These are phyloP conservation scores for Lacerta bilineata DNA, from an alignment of 2,797 vertebrate species.

Conservation along the genomic window DNA sequence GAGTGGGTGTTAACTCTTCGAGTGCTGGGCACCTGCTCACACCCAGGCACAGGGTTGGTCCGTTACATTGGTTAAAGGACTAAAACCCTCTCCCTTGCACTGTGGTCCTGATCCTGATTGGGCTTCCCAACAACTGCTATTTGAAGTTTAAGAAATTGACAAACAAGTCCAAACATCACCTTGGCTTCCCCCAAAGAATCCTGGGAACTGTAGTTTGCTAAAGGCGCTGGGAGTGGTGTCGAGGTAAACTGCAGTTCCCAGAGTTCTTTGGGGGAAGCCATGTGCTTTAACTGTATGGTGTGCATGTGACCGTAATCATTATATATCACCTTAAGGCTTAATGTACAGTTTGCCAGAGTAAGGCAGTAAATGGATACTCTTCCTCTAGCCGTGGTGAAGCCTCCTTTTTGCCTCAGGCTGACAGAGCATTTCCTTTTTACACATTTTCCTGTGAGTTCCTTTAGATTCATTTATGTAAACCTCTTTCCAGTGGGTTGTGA, in stretches of 20 bases:
- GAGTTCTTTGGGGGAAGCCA: no score
- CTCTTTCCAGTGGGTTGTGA: neutral
- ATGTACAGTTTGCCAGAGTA: neutral
- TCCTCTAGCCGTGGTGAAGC: constrained; percentile 3
- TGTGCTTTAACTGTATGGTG: no score
- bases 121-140: no score
- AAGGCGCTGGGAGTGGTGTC: no score
- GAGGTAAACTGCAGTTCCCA: no score
- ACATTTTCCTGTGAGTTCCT: constrained; percentile 3
- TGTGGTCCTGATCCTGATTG: neutral
- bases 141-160: neutral
- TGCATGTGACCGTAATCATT: neutral
- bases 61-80: neutral
- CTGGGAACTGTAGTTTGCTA: no score
- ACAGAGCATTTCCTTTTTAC: neutral
- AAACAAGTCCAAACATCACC: neutral
- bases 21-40: no score
- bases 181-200: no score
- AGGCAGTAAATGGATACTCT: neutral
- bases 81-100: neutral
- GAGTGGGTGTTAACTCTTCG: no score
- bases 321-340: no score
- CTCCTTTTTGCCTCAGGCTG: neutral
- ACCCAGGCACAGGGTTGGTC: no score
- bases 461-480: neutral